Conservation (phyloP, 2,888 invertebrate species). For the Perdita meconis region DNA sequence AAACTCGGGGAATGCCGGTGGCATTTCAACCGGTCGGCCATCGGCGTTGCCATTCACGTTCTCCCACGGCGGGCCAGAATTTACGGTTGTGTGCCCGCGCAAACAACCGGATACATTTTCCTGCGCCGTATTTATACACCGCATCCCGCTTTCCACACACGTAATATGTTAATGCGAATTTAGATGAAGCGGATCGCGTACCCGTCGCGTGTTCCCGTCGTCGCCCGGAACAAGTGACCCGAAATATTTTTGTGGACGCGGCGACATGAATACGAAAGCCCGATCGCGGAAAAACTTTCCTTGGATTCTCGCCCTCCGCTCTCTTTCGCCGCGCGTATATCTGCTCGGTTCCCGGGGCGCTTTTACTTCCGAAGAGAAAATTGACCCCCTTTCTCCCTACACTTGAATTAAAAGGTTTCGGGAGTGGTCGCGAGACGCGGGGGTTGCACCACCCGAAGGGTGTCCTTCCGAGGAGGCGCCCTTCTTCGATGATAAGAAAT, state of each 20-base stretch:
- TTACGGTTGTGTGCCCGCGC: slow-evolving; percentile 16
- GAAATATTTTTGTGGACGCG: slow-evolving; percentile 43
- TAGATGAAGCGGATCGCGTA: slow-evolving; percentile 24
- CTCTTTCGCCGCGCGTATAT: too few relatives aligned
- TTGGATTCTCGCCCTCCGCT: not conserved
- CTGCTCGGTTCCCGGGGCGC: too few relatives aligned
- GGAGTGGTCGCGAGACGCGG: too few relatives aligned
- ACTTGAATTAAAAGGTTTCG: too few relatives aligned
- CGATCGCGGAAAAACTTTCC: slow-evolving; percentile 6
- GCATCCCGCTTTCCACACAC: slow-evolving; percentile 46
- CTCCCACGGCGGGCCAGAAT: not conserved
- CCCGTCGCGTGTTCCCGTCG: not conserved
- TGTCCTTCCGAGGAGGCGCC: too few relatives aligned
- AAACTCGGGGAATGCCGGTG: not conserved
- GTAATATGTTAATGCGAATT: slow-evolving; percentile 59
- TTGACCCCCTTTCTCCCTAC: too few relatives aligned
- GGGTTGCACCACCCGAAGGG: too few relatives aligned
- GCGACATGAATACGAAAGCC: slow-evolving; percentile 34
- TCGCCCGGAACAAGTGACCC: slow-evolving; percentile 37
- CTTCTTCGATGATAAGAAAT: too few relatives aligned
- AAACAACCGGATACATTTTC: slow-evolving; percentile 41
- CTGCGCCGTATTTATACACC: slow-evolving; percentile 26
- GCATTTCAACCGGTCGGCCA: slow-evolving; percentile 23
- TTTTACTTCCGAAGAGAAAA: too few relatives aligned
- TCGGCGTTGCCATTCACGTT: slow-evolving; percentile 45